Conservation (phyloP, 2,797 vertebrate species). For the Spinus pinus region DNA sequence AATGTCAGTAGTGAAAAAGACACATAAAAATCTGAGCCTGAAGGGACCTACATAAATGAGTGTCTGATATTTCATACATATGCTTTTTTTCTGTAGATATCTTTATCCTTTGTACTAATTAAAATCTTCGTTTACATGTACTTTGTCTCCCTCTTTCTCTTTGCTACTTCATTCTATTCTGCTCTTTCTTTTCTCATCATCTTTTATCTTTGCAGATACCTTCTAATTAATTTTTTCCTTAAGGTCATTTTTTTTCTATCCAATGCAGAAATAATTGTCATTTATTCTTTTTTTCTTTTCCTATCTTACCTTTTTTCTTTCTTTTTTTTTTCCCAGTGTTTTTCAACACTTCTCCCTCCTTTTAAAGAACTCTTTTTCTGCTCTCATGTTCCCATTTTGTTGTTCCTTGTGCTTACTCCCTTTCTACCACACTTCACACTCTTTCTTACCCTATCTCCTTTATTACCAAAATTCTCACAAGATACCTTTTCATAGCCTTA, state of each 20-base stretch:
- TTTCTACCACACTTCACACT: neutral
- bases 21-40: constrained; percentile 6
- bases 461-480: neutral
- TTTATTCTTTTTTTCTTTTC: neutral
- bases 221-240: neutral
- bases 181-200: neutral
- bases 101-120: constrained; percentile 6
- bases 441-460: neutral
- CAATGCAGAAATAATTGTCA: neutral
- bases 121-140: constrained; percentile 19
- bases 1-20: constrained; percentile 5
- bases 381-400: neutral
- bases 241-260: neutral
- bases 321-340: neutral
- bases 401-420: neutral
- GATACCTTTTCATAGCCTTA: neutral
- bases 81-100: neutral
- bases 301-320: neutral
- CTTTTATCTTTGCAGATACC: neutral
- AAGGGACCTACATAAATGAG: neutral
- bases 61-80: neutral
- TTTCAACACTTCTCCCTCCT: neutral
- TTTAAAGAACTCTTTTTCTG: neutral
- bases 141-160: constrained; percentile 64
- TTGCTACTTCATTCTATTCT: neutral